Evolutionary conservation across 2,113 vertebrate genomes (phyloP).

Genomic region (Thinocorus orbignyianus): DNA sequence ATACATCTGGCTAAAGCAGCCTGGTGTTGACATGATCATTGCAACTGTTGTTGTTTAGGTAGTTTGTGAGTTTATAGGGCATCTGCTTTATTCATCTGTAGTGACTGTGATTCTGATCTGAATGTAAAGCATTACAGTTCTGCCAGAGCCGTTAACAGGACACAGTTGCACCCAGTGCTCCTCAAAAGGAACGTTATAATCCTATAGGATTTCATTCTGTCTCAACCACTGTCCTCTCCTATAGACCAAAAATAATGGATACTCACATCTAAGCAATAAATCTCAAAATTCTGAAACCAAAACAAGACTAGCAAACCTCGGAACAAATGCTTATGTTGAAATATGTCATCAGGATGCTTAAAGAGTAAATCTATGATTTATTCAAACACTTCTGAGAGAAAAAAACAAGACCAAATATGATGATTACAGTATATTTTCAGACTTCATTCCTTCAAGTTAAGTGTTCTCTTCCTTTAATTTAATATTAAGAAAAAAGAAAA

Average conservation of each 20-base stretch:
- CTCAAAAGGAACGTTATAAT: neutral
- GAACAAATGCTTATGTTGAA: neutral
- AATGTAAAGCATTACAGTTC: neutral
- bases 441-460: neutral
- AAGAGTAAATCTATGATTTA: neutral
- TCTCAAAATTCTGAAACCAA: neutral
- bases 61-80: neutral
- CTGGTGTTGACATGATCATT: neutral
- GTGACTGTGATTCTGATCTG: neutral
- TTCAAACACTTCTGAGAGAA: neutral
- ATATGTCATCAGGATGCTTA: neutral
- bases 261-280: neutral
- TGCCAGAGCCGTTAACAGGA: neutral
- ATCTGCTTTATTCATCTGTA: neutral
- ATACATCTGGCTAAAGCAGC: neutral
- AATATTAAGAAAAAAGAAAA: neutral
- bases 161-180: neutral
- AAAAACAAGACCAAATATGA: conserved; percentile 27
- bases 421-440: conserved; percentile 14
- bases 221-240: neutral
- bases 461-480: neutral
- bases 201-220: neutral
- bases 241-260: neutral
- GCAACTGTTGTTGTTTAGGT: neutral
- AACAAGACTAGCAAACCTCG: neutral